These are phyloP conservation scores for Hartigia nigra DNA, from an alignment of 2,888 invertebrate genomes.

Conservation along the genomic window DNA sequence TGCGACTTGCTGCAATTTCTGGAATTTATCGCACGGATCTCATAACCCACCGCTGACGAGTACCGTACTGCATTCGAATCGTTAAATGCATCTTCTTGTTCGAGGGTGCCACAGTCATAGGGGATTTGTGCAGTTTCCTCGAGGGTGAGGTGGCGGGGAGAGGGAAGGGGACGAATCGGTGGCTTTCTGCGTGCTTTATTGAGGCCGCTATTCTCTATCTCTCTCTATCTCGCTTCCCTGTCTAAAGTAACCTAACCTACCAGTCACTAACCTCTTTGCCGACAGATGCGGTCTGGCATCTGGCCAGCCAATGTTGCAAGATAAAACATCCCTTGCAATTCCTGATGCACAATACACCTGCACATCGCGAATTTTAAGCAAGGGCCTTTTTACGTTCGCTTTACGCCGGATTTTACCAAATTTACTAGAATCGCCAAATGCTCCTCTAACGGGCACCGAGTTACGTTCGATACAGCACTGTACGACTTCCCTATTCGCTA, in stretches of 20 bases:
- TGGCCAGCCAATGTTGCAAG: constrained; percentile 4
- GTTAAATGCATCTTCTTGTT: constrained; percentile 5
- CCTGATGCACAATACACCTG: constrained; percentile 6
- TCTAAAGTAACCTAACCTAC: neutral
- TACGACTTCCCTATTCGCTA: neutral
- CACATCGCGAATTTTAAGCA: neutral
- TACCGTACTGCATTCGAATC: constrained; percentile 1
- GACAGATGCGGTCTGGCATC: constrained; percentile 5
- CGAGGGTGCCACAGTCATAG: neutral
- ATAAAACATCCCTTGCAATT: constrained; percentile 7
- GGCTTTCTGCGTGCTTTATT: constrained; percentile 1
- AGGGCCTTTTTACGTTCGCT: neutral
- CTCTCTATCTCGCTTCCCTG: too few relatives aligned
- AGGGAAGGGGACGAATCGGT: neutral
- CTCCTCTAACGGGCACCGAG: neutral
- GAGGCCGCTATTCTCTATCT: neutral
- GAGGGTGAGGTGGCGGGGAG: neutral
- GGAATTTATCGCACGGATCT: neutral
- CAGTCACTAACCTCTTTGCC: neutral
- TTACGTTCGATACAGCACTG: neutral
- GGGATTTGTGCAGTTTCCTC: neutral
- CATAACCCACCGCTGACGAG: neutral
- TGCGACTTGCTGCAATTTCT: neutral
- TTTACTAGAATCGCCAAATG: neutral
- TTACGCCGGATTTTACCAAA: neutral